phyloP scores from a whole-genome alignment of 2,888 invertebrate genomes.

The Hedychridium roseum region DNA sequence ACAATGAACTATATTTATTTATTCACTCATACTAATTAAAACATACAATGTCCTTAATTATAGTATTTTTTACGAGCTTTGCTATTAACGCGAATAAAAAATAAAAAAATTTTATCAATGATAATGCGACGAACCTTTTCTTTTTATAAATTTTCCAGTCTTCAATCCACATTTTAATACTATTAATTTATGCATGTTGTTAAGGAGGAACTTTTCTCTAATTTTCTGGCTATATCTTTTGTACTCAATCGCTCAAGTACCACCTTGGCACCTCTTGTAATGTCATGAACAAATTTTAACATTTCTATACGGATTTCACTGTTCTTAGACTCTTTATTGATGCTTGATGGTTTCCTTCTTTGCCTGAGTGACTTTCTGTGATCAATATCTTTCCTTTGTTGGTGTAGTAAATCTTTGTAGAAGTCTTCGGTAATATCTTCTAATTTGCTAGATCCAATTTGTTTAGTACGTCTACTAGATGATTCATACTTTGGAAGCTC shows the following conservation, averaged over 20 bases:
- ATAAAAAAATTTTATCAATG: no score
- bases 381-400: constrained; percentile 19
- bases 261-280: constrained; percentile 54
- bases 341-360: constrained; percentile 11
- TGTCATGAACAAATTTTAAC: constrained; percentile 55
- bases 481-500: not conserved
- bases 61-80: no score
- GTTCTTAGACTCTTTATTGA: constrained; percentile 6
- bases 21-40: not conserved
- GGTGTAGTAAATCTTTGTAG: constrained; percentile 26
- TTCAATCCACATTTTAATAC: no score
- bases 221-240: constrained; percentile 35
- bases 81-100: no score
- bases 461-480: constrained; percentile 6
- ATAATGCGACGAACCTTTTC: no score
- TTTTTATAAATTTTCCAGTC: no score
- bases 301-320: constrained; percentile 45
- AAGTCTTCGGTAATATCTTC: constrained; percentile 38
- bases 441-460: constrained; percentile 22
- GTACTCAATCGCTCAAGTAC: constrained; percentile 52
- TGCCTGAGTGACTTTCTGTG: constrained; percentile 19
- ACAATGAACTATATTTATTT: not conserved
- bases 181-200: constrained; percentile 13
- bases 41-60: not conserved
- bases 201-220: constrained; percentile 17